Conservation (phyloP, 2,888 invertebrate species). For the Asteroscopus sphinx region DNA sequence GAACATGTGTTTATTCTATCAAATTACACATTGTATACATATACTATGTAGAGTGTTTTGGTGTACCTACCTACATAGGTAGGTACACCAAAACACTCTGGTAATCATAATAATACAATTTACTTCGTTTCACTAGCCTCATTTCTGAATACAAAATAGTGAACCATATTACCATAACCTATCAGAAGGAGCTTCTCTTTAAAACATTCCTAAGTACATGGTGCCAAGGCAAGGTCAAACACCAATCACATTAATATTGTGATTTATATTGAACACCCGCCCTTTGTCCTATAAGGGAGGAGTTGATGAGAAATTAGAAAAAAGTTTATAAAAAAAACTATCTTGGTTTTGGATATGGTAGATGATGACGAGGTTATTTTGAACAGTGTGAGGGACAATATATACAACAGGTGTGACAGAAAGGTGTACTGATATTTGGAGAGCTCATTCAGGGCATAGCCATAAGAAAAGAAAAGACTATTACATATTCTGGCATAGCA, state of each 20-base stretch:
- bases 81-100: no score
- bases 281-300: conserved; percentile 73
- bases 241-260: conserved; percentile 73
- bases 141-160: neutral
- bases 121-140: neutral
- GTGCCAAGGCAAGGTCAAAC: conserved; percentile 65
- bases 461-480: no score
- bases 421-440: no score
- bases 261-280: conserved; percentile 77
- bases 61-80: no score
- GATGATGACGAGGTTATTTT: conserved; percentile 9
- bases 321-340: conserved; percentile 32
- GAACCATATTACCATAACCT: conserved; percentile 24
- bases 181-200: conserved; percentile 64
- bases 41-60: no score
- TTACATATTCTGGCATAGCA: no score
- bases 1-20: no score
- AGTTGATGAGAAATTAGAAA: conserved; percentile 57
- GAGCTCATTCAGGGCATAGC: no score
- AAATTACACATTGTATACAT: no score
- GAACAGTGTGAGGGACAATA: no score
- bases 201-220: conserved; percentile 67
- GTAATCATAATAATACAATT: neutral
- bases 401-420: no score
- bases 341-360: conserved; percentile 29